These are phyloP conservation scores for Sogatella furcifera DNA, from an alignment of 1,140 invertebrate genomes.

Conservation along the genomic window DNA sequence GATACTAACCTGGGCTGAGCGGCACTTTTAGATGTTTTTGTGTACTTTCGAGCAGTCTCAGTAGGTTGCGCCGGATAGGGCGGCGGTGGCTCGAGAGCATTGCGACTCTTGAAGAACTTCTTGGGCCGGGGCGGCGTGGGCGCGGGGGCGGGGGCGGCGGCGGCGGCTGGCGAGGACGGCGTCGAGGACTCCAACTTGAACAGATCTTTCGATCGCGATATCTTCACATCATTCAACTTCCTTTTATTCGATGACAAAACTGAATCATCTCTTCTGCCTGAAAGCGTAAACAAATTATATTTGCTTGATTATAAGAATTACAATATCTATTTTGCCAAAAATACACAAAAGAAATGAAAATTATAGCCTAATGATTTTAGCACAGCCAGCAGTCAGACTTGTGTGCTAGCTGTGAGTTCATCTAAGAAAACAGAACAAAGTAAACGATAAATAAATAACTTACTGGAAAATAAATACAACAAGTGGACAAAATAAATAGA, in stretches of 20 bases:
- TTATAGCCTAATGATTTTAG: no score
- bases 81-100: constrained; percentile 37
- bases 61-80: constrained; percentile 10
- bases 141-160: constrained; percentile 28
- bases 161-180: constrained; percentile 3
- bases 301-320: background rate
- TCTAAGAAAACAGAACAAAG: no score
- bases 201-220: background rate
- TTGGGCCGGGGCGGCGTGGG: constrained; percentile 58
- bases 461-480: no score
- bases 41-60: constrained; percentile 6
- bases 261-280: constrained; percentile 3
- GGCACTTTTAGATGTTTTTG: constrained; percentile 4
- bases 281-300: background rate
- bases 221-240: background rate
- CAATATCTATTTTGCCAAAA: background rate
- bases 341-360: no score
- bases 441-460: no score
- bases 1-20: background rate
- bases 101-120: constrained; percentile 84
- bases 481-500: no score
- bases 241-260: background rate
- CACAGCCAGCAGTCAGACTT: no score
- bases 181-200: constrained; percentile 11
- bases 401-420: no score